phyloP scores from a whole-genome alignment of 2,113 vertebrate species.

The Cromileptes altivelis region DNA sequence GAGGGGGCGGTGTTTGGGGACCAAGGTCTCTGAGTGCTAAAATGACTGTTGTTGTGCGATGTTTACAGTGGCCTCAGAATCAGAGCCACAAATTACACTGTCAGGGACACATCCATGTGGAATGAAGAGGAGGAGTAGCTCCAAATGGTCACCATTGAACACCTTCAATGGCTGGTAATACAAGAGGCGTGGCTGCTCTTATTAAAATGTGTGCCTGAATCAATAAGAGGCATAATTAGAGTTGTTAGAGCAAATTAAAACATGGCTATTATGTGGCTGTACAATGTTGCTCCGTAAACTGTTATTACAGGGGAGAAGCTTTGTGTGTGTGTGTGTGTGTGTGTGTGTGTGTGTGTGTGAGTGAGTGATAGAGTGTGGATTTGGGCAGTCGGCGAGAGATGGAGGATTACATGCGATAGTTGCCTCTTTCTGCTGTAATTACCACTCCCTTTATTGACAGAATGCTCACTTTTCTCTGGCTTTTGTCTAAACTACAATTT shows the following conservation, averaged over 20 bases:
- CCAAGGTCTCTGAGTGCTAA: constrained; percentile 82
- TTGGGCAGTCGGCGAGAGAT: constrained; percentile 65
- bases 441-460: constrained; percentile 97
- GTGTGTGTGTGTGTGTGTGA: constrained; percentile 46
- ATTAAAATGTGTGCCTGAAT: constrained; percentile 99
- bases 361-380: constrained; percentile 58
- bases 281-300: constrained; percentile 98
- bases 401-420: constrained; percentile 90
- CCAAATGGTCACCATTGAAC: constrained; percentile 98
- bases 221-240: constrained; percentile 99
- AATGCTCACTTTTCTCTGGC: constrained; percentile 92
- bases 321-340: constrained; percentile 77
- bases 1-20: constrained; percentile 23
- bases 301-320: constrained; percentile 93
- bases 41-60: constrained; percentile 91
- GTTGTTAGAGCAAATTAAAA: constrained; percentile 99
- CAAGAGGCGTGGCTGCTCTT: constrained; percentile 97
- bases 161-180: constrained; percentile 99
- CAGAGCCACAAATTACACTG: constrained; percentile 94
- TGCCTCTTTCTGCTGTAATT: constrained; percentile 96
- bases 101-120: constrained; percentile 93
- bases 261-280: constrained; percentile 96
- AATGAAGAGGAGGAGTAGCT: constrained; percentile 91
- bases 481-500: constrained; percentile 99
- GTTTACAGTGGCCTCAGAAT: constrained; percentile 94